A percentile compares a stretch with the other conserved stretches of the same genome.
phyloP scores from a whole-genome alignment of 2,888 invertebrate species.

The Trissoscelio sp. region DNA sequence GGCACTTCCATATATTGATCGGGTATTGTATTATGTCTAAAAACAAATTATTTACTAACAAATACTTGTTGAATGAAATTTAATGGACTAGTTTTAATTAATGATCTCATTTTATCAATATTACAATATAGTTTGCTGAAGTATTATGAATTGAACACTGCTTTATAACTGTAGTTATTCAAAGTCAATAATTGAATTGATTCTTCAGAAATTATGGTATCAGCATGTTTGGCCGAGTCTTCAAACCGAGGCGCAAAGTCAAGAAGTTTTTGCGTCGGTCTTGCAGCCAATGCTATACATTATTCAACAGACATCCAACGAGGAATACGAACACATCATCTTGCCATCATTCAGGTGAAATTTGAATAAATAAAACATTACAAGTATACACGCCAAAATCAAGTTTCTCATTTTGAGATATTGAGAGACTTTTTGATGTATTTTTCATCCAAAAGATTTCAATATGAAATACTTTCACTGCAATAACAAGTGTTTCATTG shows the following conservation, averaged over 20 bases:
- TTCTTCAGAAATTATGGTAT: constrained; percentile 95
- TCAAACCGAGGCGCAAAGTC: constrained; percentile 92
- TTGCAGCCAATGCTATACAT: constrained; percentile 93
- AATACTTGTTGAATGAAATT: background rate
- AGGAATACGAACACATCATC: constrained; percentile 92
- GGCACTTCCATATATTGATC: constrained; percentile 93
- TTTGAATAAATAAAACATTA: too few species aligned
- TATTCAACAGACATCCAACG: constrained; percentile 90
- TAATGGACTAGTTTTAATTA: background rate
- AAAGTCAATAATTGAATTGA: constrained; percentile 1
- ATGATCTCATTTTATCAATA: background rate
- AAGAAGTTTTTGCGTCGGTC: constrained; percentile 94
- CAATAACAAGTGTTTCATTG: too few species aligned
- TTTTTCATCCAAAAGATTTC: too few species aligned
- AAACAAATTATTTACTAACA: constrained; percentile 36
- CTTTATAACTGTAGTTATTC: background rate
- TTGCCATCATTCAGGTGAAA: constrained; percentile 93
- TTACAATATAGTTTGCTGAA: background rate
- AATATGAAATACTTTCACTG: too few species aligned
- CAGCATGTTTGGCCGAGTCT: constrained; percentile 96
- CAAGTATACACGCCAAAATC: too few species aligned
- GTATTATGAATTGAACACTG: background rate
- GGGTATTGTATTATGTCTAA: constrained; percentile 86
- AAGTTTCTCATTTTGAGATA: too few species aligned
- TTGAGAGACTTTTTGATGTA: too few species aligned